Base-by-base conservation (phyloP, 2,113 vertebrate genomes). In the Alligator sinensis region DNA sequence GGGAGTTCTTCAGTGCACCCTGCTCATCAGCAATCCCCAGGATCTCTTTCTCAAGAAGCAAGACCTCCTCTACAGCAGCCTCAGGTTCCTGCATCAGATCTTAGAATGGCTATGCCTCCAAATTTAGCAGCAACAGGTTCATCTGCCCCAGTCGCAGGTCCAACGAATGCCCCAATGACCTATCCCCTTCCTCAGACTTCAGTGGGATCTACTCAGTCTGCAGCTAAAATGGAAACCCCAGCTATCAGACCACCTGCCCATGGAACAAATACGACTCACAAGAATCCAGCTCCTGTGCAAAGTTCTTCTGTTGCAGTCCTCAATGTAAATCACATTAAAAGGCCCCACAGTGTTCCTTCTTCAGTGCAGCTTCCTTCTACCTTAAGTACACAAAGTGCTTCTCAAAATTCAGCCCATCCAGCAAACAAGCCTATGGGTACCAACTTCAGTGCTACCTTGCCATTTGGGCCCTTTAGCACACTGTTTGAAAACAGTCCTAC, bases 361-460 rank as follows among this genome's bases (percentile, higher is more conserved):
- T 98, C 98, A 54, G 98, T 98, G 96, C 98, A 99, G 97, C 98
- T 99, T 97, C 98, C 99, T 98, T 98, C 98, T 57, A 99, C 98
- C 98, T 97, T 99, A 97, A 99, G 99, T 97, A 98, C 99, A 98
- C 99, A 99, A 98, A 99, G 99, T 95, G 99, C 99, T 98, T 99
- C 99, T 97, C 99, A 99, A 95, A 99, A 99, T 98, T 98, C 99
- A 91, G 98, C 98, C 95, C 98, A 98, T 80, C 97, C 98, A 58
- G 98, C 97, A 55, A 98, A 97, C 97, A 99, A 99, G 97, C 97
- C 98, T 63, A 96, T 99, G 74, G 98, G 99, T 47, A 98, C 98
- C 87, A 99, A 99, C 96, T 99, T 99, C 60, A 99, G 98, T 95
- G 98, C 98, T 61, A 97, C 99, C 28, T 98, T 99, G 94, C 99